Evolutionary conservation across 2,888 invertebrate genomes (phyloP).

Genomic region (Drosophila kanekoi): DNA sequence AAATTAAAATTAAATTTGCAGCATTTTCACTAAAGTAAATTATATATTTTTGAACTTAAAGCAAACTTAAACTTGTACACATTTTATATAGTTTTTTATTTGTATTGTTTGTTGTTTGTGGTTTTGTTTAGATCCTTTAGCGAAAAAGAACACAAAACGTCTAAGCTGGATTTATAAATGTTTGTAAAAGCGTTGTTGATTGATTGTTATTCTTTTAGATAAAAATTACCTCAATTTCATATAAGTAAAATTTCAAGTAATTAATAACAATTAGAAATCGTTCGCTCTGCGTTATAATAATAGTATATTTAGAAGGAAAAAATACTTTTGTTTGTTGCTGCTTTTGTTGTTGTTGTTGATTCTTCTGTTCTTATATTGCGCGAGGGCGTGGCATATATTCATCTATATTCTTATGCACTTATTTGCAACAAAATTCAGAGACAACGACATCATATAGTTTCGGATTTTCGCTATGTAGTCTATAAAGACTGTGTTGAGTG

Average conservation of each 20-base stretch:
- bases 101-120: constrained; percentile 37
- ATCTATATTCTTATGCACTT: constrained; percentile 42
- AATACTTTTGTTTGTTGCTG: constrained; percentile 46
- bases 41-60: constrained; percentile 75
- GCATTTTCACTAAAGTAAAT: constrained; percentile 74
- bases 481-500: constrained; percentile 4
- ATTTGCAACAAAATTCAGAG: constrained; percentile 31
- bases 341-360: constrained; percentile 15
- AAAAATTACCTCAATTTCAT: constrained; percentile 55
- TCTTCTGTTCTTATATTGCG: constrained; percentile 36
- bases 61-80: constrained; percentile 72
- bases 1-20: constrained; percentile 74
- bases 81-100: constrained; percentile 56
- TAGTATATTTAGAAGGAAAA: constrained; percentile 25
- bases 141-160: constrained; percentile 76
- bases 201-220: constrained; percentile 41
- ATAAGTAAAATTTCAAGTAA: constrained; percentile 45
- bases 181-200: constrained; percentile 38
- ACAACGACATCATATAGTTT: constrained; percentile 51
- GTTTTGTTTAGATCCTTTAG: constrained; percentile 66
- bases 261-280: constrained; percentile 56
- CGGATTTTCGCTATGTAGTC: constrained; percentile 33
- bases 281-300: constrained; percentile 36
- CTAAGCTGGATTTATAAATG: constrained; percentile 38
- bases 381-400: constrained; percentile 39